These are phyloP conservation scores for Sialis fuliginosa DNA, from an alignment of 2,888 invertebrate species.

Conservation along the genomic window DNA sequence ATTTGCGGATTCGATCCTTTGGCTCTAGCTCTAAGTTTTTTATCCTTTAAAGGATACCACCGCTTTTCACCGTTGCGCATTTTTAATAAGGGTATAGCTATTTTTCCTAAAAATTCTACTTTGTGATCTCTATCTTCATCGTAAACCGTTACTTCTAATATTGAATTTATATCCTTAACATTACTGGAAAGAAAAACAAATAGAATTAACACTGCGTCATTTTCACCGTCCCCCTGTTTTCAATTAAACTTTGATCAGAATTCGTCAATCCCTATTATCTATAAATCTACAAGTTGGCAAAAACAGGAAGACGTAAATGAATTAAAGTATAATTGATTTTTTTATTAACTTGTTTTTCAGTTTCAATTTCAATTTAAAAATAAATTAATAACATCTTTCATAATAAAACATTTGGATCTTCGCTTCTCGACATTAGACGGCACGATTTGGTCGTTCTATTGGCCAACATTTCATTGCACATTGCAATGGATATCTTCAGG, in stretches of 20 bases:
- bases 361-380: no score
- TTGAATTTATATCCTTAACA: conserved; percentile 89
- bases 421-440: no score
- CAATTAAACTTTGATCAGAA: no score
- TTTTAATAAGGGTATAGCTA: conserved; percentile 70
- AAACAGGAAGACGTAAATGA: background rate
- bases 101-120: conserved; percentile 90
- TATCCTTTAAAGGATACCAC: conserved; percentile 95
- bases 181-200: conserved; percentile 35
- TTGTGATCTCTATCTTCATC: conserved; percentile 98
- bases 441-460: no score
- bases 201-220: background rate
- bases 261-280: no score
- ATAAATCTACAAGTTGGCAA: background rate
- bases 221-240: no score
- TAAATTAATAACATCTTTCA: no score
- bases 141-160: conserved; percentile 87
- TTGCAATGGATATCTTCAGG: no score
- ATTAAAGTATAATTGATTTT: background rate
- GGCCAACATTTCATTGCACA: no score
- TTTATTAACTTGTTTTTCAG: no score
- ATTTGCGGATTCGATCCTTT: conserved; percentile 87
- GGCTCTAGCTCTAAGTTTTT: conserved; percentile 75
- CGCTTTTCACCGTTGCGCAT: conserved; percentile 80
- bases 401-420: no score